These are phyloP conservation scores for Isurus oxyrinchus DNA, from an alignment of 2,113 vertebrate species.

Conservation along the genomic window DNA sequence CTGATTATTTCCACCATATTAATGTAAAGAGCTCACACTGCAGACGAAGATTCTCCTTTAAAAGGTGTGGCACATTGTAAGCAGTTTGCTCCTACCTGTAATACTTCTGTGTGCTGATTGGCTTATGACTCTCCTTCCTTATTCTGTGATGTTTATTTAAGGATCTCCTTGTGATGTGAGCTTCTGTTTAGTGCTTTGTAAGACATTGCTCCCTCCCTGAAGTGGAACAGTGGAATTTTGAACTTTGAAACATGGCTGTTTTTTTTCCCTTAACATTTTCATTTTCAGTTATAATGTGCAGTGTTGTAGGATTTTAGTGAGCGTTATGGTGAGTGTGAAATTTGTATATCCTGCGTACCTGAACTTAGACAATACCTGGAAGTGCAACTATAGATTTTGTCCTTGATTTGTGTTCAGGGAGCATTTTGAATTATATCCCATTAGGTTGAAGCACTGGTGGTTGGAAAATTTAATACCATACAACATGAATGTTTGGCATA, in stretches of 20 bases:
- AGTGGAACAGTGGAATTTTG: neutral
- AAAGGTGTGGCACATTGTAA: neutral
- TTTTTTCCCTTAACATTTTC: neutral
- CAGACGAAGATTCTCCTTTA: neutral
- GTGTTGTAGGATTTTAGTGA: neutral
- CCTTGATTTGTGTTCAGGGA: neutral
- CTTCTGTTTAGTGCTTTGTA: constrained; percentile 11
- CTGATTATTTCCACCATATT: neutral
- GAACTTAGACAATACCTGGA: neutral
- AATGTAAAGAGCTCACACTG: neutral
- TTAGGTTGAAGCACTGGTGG: neutral
- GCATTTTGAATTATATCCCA: neutral
- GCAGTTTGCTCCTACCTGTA: neutral
- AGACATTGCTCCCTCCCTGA: neutral
- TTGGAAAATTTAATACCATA: neutral
- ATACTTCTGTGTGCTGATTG: neutral
- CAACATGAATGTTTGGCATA: neutral
- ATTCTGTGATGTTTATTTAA: neutral
- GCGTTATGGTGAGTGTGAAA: neutral
- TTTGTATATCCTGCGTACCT: neutral
- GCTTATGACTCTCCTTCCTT: neutral
- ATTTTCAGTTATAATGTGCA: neutral
- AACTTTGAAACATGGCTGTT: neutral
- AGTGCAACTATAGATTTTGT: neutral
- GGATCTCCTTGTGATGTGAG: neutral